These are phyloP conservation scores for Cyphomyrus discorhynchus DNA, from an alignment of 2,113 vertebrate species.

Conservation along the genomic window DNA sequence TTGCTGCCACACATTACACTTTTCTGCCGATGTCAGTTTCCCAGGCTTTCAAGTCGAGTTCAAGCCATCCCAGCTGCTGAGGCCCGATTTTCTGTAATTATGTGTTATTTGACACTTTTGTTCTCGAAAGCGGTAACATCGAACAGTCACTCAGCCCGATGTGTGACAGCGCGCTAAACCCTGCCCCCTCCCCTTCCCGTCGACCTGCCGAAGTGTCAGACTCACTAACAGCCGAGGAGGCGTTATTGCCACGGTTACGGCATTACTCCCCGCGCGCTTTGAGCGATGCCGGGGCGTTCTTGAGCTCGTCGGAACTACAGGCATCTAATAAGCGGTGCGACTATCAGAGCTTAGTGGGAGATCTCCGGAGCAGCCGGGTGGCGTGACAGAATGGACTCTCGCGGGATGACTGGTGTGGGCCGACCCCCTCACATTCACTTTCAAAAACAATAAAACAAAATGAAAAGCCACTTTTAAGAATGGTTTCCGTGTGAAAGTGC, in stretches of 20 bases:
- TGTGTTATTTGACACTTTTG: constrained; percentile 1
- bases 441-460: background rate
- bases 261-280: background rate
- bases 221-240: background rate
- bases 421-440: background rate
- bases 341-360: background rate
- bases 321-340: background rate
- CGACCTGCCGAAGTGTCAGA: background rate
- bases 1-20: background rate
- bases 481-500: background rate
- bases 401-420: background rate
- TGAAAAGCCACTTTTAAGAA: background rate
- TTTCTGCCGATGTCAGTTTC: background rate
- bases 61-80: background rate
- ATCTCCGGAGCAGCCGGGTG: background rate
- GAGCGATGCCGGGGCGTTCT: background rate
- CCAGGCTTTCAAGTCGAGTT: background rate
- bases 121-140: background rate
- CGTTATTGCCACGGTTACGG: background rate
- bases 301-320: background rate
- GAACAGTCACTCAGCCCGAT: background rate
- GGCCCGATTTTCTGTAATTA: background rate
- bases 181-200: background rate
- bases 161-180: background rate
- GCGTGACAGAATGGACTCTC: background rate